These are phyloP conservation scores for Chlorospingus semifuscus DNA, from an alignment of 2,797 vertebrate species.

Conservation along the genomic window DNA sequence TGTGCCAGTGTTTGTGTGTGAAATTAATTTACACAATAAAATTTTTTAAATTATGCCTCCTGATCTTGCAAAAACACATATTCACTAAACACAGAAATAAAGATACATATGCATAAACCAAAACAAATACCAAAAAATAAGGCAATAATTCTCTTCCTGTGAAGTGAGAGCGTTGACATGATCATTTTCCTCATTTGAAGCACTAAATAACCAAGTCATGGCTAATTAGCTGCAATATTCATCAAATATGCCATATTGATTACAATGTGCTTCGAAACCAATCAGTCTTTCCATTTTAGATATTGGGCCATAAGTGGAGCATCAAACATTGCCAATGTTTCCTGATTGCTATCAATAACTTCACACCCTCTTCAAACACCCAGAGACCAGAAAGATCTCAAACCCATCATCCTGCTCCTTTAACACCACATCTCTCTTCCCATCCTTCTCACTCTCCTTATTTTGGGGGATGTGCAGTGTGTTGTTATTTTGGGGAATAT, in stretches of 20 bases:
- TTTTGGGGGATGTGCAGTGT: neutral
- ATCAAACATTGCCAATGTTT: neutral
- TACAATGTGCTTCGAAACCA: neutral
- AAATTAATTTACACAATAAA: neutral
- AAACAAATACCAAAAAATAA: slow-evolving; percentile 18
- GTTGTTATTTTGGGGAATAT: neutral
- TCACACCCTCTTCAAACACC: neutral
- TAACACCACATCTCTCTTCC: neutral
- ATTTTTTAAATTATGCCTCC: neutral
- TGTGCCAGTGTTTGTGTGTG: neutral
- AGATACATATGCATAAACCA: neutral
- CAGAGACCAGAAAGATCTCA: neutral
- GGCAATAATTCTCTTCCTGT: neutral
- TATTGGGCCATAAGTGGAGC: neutral
- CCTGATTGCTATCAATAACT: neutral
- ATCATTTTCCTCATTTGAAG: slow-evolving; percentile 39
- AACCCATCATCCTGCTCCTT: neutral
- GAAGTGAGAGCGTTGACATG: neutral
- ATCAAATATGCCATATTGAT: neutral
- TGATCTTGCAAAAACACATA: neutral
- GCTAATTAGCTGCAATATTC: slow-evolving; percentile 36
- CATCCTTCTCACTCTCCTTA: rapidly evolving
- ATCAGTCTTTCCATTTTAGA: neutral
- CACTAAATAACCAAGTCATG: slow-evolving; percentile 5
- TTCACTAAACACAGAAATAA: neutral